These are phyloP conservation scores for Azemiops feae DNA, from an alignment of 2,113 vertebrate genomes.

Conservation along the genomic window DNA sequence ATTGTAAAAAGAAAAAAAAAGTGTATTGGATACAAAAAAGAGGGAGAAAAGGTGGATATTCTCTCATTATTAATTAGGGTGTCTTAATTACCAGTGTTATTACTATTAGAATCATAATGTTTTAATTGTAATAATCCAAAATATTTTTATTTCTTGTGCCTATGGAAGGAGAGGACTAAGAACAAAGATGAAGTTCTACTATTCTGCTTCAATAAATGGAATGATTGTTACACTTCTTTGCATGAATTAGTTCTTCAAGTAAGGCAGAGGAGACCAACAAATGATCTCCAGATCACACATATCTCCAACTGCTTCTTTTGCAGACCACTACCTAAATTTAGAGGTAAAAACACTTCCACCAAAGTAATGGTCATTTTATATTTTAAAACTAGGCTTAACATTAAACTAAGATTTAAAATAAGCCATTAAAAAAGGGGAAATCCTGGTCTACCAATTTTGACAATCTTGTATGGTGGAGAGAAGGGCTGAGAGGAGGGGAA, in stretches of 20 bases:
- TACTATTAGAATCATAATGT: neutral
- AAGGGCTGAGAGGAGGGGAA: neutral
- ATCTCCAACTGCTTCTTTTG: neutral
- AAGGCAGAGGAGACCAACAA: neutral
- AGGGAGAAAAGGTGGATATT: neutral
- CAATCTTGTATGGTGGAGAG: neutral
- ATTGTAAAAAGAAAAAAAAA: neutral
- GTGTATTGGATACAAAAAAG: neutral
- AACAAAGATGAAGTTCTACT: neutral
- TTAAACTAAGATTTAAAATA: neutral
- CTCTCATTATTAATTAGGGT: neutral
- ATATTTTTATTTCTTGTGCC: slow-evolving; percentile 25
- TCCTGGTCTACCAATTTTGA: neutral
- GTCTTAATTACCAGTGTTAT: neutral
- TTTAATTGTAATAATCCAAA: neutral
- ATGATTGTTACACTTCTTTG: neutral
- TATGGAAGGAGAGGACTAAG: neutral
- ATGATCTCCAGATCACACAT: neutral
- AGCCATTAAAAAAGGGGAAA: neutral
- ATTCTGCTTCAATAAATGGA: neutral
- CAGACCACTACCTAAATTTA: neutral
- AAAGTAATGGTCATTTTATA: neutral
- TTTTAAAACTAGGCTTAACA: neutral
- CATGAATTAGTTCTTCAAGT: neutral
- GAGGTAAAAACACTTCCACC: neutral